Evolutionary conservation across 2,888 invertebrate genomes (phyloP).

Genomic region (Dynastes maya): DNA sequence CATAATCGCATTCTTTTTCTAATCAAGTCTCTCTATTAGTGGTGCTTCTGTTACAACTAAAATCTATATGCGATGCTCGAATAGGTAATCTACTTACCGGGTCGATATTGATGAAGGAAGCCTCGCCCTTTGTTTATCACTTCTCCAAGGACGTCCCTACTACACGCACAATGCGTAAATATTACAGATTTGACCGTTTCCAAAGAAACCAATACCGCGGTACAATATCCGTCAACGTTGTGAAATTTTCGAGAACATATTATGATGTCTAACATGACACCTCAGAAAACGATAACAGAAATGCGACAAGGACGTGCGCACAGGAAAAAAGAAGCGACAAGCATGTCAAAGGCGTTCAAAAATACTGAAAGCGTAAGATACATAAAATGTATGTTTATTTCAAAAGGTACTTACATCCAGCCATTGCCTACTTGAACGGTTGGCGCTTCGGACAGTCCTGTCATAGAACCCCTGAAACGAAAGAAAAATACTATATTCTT

Average conservation of each 20-base stretch:
- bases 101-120: conserved; percentile 29
- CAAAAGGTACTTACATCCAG: conserved; percentile 73
- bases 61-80: background rate
- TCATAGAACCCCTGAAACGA: conserved; percentile 72
- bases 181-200: conserved; percentile 10
- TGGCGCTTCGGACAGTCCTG: conserved; percentile 72
- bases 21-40: background rate
- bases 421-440: conserved; percentile 72
- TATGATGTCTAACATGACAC: conserved; percentile 9
- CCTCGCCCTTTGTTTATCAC: conserved; percentile 26
- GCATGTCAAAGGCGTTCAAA: conserved; percentile 18
- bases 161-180: conserved; percentile 6
- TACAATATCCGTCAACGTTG: background rate
- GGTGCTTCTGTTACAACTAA: too few species aligned
- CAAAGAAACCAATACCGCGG: background rate
- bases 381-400: conserved; percentile 1
- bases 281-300: conserved; percentile 14
- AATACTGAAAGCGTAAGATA: conserved; percentile 21
- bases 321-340: conserved; percentile 28
- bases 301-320: background rate
- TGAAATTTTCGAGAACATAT: background rate
- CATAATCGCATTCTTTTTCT: background rate
- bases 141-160: conserved; percentile 12
- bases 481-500: conserved; percentile 35
- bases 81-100: background rate